Evolutionary conservation across 2,888 invertebrate species (phyloP).

Genomic region (Erynnis tages): DNA sequence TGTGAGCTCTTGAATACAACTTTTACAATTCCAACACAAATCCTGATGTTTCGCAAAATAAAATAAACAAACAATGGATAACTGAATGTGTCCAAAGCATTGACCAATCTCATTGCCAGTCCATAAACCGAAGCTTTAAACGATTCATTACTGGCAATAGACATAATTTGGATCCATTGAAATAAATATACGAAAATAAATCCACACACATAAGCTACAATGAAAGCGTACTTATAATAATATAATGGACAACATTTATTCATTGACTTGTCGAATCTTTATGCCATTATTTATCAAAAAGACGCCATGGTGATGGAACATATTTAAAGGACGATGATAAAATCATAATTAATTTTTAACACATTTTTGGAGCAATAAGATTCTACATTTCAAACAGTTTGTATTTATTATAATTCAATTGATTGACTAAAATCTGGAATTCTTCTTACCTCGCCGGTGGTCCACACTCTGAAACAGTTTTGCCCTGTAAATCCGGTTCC

Average conservation of each 20-base stretch:
- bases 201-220: slow-evolving; percentile 69
- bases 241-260: slow-evolving; percentile 32
- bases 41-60: slow-evolving; percentile 40
- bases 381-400: slow-evolving; percentile 2
- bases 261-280: slow-evolving; percentile 29
- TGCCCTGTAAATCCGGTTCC: slow-evolving; percentile 71
- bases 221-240: slow-evolving; percentile 67
- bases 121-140: slow-evolving; percentile 13
- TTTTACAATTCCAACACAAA: slow-evolving; percentile 17
- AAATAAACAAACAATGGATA: slow-evolving; percentile 42
- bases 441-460: slow-evolving; percentile 84
- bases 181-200: slow-evolving; percentile 32
- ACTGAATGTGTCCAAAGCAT: slow-evolving; percentile 52
- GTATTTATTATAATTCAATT: slow-evolving; percentile 1
- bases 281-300: no score
- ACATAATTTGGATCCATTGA: slow-evolving; percentile 18
- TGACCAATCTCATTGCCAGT: slow-evolving; percentile 32
- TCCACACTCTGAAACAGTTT: slow-evolving; percentile 77
- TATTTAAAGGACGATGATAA: no score
- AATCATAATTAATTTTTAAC: background rate
- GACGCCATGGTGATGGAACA: no score
- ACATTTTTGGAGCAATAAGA: background rate
- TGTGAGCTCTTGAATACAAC: slow-evolving; percentile 15
- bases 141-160: slow-evolving; percentile 7
- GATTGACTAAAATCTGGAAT: slow-evolving; percentile 29